These are phyloP conservation scores for Oryzias curvinotus DNA, from an alignment of 2,113 vertebrate species.

Conservation along the genomic window DNA sequence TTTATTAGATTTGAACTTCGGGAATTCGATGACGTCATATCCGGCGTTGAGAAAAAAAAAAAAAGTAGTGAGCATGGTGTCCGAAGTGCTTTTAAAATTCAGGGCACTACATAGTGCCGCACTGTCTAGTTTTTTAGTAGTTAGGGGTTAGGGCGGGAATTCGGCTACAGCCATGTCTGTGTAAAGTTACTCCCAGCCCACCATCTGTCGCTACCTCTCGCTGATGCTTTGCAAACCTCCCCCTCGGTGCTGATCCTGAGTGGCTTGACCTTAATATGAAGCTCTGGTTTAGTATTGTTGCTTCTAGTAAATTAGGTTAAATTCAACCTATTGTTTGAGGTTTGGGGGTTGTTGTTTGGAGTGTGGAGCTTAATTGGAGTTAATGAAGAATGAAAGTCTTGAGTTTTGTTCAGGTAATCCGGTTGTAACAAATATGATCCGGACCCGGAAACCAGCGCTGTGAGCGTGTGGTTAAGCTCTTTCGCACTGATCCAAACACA, in stretches of 20 bases:
- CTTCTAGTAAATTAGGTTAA: slow-evolving; percentile 53
- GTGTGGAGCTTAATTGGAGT: not conserved
- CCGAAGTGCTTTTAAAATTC: no score
- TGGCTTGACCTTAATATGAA: slow-evolving; percentile 66
- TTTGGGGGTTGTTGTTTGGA: slow-evolving; percentile 1
- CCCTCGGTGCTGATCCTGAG: slow-evolving; percentile 53
- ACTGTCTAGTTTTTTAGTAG: slow-evolving; percentile 37
- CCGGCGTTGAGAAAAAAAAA: no score
- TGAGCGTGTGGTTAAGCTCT: slow-evolving; percentile 1
- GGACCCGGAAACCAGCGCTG: not conserved
- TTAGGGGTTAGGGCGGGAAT: no score
- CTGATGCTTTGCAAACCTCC: slow-evolving; percentile 50
- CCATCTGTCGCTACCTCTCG: slow-evolving; percentile 66
- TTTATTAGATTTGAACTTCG: no score
- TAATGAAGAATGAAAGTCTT: not conserved
- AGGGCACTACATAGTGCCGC: not conserved
- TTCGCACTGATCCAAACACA: slow-evolving; percentile 18
- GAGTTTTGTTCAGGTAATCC: slow-evolving; percentile 8
- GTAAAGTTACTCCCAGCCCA: slow-evolving; percentile 15
- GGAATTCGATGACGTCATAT: no score
- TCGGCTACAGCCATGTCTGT: not conserved
- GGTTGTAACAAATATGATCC: not conserved
- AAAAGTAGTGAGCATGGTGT: no score
- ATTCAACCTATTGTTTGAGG: slow-evolving; percentile 11
- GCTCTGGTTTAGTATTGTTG: slow-evolving; percentile 41